Conservation (phyloP, 2,888 invertebrate species). For the Rhyacophila evoluta region DNA sequence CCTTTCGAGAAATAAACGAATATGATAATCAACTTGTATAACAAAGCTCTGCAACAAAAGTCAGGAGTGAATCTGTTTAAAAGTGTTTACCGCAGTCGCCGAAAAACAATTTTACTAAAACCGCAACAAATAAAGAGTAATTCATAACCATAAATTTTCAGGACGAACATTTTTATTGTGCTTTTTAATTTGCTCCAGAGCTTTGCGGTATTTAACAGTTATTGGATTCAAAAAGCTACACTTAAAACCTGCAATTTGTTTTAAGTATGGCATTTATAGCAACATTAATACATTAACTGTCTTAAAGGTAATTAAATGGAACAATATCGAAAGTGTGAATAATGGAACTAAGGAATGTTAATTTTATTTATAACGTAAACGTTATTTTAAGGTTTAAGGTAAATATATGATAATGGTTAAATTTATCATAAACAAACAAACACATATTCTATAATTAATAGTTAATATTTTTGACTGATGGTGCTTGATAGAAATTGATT, state of each 20-base stretch:
- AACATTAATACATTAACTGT: no score
- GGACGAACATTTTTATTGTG: not conserved
- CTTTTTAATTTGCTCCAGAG: not conserved
- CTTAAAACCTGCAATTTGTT: no score
- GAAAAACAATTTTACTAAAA: not conserved
- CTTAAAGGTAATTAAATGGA: not conserved
- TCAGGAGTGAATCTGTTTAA: not conserved
- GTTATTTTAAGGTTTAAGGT: no score
- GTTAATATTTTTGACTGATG: no score
- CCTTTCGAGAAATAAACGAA: no score
- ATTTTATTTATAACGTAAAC: no score
- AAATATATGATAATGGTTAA: not conserved
- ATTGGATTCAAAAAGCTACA: not conserved
- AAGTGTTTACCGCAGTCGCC: slow-evolving; percentile 1
- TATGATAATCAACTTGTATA: not conserved
- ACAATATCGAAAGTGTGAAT: not conserved
- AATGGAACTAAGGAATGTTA: not conserved
- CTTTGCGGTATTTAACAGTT: not conserved
- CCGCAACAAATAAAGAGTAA: not conserved
- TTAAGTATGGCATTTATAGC: no score
- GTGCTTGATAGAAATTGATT: no score
- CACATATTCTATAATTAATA: no score
- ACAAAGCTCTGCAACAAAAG: not conserved
- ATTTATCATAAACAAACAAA: no score
- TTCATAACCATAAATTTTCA: not conserved